Evolutionary conservation across 1,140 invertebrate genomes (phyloP), one percentile per base, ranked within the genome.

Genomic region (Megalonaias nervosa): DNA sequence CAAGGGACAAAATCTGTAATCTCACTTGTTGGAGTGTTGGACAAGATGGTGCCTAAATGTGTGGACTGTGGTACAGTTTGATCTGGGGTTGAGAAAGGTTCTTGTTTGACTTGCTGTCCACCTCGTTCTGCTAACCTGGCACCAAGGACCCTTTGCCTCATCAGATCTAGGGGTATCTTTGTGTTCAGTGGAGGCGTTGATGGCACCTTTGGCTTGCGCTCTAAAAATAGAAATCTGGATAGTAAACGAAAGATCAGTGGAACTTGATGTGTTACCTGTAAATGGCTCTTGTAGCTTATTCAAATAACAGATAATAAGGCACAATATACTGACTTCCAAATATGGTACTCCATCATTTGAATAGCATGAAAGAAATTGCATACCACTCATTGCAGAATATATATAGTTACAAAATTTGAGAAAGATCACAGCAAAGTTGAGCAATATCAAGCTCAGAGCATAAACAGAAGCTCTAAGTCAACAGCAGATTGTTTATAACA

Each of bases 121-220:
- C 38, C 38, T 48, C 38, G 38, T 48, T 48, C 38, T 11, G 38
- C 38, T 5, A 48, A 48, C 38, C 38, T 48, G 38, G 38, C 38
- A 48, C 38, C 38, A 48, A 48, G 38, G 38, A 48, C 38, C 21
- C 76, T 65, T 57, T 71, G 76, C 21, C 76, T 60, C 70, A 78
- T 73, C 3, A 78, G 67, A 58, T 78, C 76, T 66, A 78, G 61
- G 58, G 72, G 70, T 12, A 65, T 73, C 58, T 78, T 78, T 19
- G 73, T 71, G 55, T 55, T 66, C 1, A 69, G 70, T n/a, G 76
- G 76, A 19, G 70, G 76, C 3, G 76, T 68, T 21, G 73, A 60
- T 58, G 76, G 70, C 16, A 81, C 56, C 60, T 86, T 85, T 17
- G 86, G 83, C 59, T 85, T 86, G 68, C 85, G 82, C 81, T 89